Base-by-base conservation (phyloP, 2,113 vertebrate species). In the Lepidothrix coronata region DNA sequence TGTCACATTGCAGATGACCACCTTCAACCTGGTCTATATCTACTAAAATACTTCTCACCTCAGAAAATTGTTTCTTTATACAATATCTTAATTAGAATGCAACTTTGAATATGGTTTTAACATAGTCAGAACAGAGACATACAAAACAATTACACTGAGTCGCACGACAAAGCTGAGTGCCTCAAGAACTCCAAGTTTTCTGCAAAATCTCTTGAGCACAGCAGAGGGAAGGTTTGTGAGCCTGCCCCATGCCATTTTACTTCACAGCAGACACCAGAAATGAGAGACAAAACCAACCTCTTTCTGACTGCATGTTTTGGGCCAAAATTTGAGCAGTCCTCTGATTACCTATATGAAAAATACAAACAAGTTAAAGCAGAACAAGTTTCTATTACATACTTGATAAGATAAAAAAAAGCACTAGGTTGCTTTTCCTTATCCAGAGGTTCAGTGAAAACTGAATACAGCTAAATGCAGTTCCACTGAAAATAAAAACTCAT, bases 231-330 rank as follows among this genome's bases (percentile, higher is more conserved):
- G 19, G 43, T 10, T 23, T 15, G 6, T 41, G 35, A 70, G 43
- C 43, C 33, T 48, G 43, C 49, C 51, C 27, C 8, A 1, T 1
- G 0, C 37, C 14, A 12, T n/a, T 39, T 14, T 30, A 52, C 41
- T 58, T 39, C 37, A 39, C 46, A 95, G 85, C 44, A 75, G 35
- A 75, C 35, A 55, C 25, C n/a, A 75, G 30, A 77, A 74, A 55
- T 7, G 11, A 85, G 46, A 90, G 35, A 94, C 63, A 62, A 82
- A 59, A 92, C 92, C 79, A 96, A 99, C 99, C 99, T 99, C 99
- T 97, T 99, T 99, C 97, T 99, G 99, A 97, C 99, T 99, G 96
- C 99, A 99, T 12, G 99, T 99, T 98, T 99, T 99, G 54, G 99
- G 99, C 99, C 99, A 99, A 95, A 99, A 99, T 97, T 99, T 99